phyloP scores from a whole-genome alignment of 1,140 invertebrate species.

The Thereuonema tuberculata region DNA sequence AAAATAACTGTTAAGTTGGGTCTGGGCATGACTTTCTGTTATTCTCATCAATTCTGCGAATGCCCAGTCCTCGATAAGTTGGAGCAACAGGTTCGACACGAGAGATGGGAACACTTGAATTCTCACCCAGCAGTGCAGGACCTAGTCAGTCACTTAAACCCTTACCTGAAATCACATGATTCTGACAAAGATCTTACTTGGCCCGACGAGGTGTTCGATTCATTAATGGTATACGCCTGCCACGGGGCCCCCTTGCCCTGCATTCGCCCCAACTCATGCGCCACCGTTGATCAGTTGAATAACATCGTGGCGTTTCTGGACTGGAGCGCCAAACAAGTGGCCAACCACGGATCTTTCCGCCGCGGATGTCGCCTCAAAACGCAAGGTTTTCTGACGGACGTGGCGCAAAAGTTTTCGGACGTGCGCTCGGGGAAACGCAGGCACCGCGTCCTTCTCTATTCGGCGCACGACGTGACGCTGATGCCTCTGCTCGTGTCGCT shows the following conservation, averaged over 20 bases:
- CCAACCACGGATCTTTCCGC: constrained; percentile 15
- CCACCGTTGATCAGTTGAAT: constrained; percentile 23
- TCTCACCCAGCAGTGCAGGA: constrained; percentile 44
- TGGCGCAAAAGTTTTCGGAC: constrained; percentile 48
- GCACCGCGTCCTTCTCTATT: constrained; percentile 68
- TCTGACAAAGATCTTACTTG: constrained; percentile 40
- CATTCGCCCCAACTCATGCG: constrained; percentile 20
- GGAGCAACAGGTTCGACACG: constrained; percentile 15
- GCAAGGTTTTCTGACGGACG: constrained; percentile 31
- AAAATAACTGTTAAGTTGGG: constrained; percentile 47
- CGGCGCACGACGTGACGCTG: constrained; percentile 78
- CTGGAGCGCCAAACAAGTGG: constrained; percentile 22
- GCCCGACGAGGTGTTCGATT: constrained; percentile 60
- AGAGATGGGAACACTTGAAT: constrained; percentile 18
- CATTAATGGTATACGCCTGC: constrained; percentile 64
- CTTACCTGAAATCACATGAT: constrained; percentile 41
- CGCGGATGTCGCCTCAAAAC: constrained; percentile 25
- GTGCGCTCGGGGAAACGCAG: constrained; percentile 59
- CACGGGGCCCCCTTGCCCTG: constrained; percentile 66
- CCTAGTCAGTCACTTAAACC: constrained; percentile 36
- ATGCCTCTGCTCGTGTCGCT: constrained; percentile 65
- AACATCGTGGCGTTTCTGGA: constrained; percentile 27
- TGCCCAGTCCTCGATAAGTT: constrained; percentile 52
- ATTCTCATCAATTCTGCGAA: constrained; percentile 49
- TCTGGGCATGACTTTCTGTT: constrained; percentile 71